phyloP scores from a whole-genome alignment of 2,113 vertebrate genomes.

The Mirza zaza region DNA sequence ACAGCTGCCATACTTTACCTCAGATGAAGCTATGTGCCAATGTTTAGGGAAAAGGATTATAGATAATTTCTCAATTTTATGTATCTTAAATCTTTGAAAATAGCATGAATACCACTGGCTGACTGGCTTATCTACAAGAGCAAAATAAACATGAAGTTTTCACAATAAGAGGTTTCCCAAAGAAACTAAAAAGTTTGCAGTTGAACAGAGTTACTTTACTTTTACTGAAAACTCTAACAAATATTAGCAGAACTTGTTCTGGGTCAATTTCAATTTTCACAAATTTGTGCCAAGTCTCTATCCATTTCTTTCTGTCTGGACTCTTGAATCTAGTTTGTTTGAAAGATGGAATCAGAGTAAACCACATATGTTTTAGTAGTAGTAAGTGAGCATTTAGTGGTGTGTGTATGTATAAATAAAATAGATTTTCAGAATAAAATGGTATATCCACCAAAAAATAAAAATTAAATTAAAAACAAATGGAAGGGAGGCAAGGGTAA shows the following conservation, averaged over 20 bases:
- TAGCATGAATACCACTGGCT: background rate
- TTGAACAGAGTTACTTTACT: background rate
- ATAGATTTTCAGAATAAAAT: conserved; percentile 56
- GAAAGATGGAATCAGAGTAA: conserved; percentile 46
- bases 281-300: conserved; percentile 45
- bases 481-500: background rate
- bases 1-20: conserved; percentile 56
- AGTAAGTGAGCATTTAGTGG: conserved; percentile 18
- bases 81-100: conserved; percentile 35
- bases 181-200: conserved; percentile 19
- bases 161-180: background rate
- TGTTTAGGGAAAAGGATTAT: conserved; percentile 11
- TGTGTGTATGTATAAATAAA: conserved; percentile 55
- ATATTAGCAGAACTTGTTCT: background rate
- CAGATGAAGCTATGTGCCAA: conserved; percentile 35
- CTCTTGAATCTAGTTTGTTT: conserved; percentile 28
- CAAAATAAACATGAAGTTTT: conserved; percentile 25
- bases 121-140: background rate
- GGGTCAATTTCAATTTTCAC: conserved; percentile 35
- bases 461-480: conserved; percentile 46
- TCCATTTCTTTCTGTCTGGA: background rate
- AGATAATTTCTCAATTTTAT: conserved; percentile 45
- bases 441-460: conserved; percentile 18
- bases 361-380: conserved; percentile 40
- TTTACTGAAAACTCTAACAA: background rate